Conservation (phyloP, 1,140 invertebrate genomes). For the Orchesella cincta region DNA sequence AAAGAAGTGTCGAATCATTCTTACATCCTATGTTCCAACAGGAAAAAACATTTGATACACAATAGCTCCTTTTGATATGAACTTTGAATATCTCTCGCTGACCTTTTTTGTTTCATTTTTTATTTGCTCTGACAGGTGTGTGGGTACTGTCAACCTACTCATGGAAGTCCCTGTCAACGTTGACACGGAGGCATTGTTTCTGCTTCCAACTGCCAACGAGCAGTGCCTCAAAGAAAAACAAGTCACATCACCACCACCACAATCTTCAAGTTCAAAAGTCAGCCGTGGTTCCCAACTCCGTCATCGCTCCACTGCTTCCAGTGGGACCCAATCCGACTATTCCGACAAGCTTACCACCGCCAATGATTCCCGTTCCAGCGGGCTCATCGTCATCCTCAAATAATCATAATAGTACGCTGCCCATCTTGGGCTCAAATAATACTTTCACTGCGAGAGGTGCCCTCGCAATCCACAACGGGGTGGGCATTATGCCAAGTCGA, state of each 20-base stretch:
- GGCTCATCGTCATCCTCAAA: slow-evolving; percentile 9
- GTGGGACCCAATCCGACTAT: not conserved
- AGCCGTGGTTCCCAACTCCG: slow-evolving; percentile 4
- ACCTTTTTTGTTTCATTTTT: not conserved
- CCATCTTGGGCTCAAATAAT: slow-evolving; percentile 36
- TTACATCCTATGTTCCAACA: not conserved
- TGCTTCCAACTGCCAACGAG: slow-evolving; percentile 36
- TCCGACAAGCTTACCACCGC: not conserved
- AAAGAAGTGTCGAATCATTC: not conserved
- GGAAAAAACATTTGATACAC: slow-evolving; percentile 17
- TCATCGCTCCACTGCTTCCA: slow-evolving; percentile 16
- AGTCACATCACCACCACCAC: slow-evolving; percentile 28
- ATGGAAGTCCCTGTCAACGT: slow-evolving; percentile 41
- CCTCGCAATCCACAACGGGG: slow-evolving; percentile 11
- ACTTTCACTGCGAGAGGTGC: slow-evolving; percentile 35
- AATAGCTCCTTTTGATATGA: not conserved
- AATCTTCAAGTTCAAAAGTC: slow-evolving; percentile 18
- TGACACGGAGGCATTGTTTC: slow-evolving; percentile 29
- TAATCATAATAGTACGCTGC: slow-evolving; percentile 31
- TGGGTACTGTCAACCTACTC: slow-evolving; percentile 50
- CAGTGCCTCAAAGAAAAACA: not conserved
- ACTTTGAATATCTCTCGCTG: not conserved
- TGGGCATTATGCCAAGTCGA: not conserved
- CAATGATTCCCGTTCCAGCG: not conserved
- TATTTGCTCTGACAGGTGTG: slow-evolving; percentile 43